Base-by-base conservation (phyloP, 2,888 invertebrate genomes). In the Oscheius myriophilus region DNA sequence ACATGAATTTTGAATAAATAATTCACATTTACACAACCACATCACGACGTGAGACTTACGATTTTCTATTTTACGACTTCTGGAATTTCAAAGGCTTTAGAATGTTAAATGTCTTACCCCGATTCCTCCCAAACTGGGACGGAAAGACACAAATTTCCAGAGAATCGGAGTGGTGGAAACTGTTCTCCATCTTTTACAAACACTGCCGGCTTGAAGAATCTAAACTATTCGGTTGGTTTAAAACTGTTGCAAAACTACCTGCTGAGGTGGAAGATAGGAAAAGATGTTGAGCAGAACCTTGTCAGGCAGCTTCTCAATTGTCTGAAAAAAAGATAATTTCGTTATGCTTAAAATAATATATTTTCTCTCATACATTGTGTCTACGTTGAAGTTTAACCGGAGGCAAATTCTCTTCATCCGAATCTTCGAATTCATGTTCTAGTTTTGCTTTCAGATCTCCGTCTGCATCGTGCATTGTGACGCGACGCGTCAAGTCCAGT, bases 121-220 rank as follows among this genome's bases (percentile, higher is more conserved):
- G 51, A 96, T 90, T 33, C 97, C 97, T 21, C 96, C 96, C 82
- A 95, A 92, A 89, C 96, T 97, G 11, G 97, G 96, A 45, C 98
- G 91, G 53, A 99, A 90, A 1, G 96, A 97, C 42, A 99, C 96
- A 86, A 93, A 92, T 80, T 92, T 92, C 98, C 98, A 99, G 0
- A 99, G 90, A 26, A 91, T 91, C 11, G 95, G 94, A 88, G 96
- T 95, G 89, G 96, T 96, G 0, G 96, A 96, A 18, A 97, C 91
- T 87, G 92, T 90, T 14, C 96, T 91, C 98, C 98, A 99, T 88
- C 94, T 92, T 87, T 93, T 93, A 89, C 96, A 96, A 2, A 97
- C 94, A 74, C 92, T 91, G 0, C 97, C 96, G 3, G 76, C 79
- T 59, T 72, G 76, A 7, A 84, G 78, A 16, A 82, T 83, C 79